Base-by-base conservation (phyloP, 2,797 vertebrate species). In the Fringilla coelebs region DNA sequence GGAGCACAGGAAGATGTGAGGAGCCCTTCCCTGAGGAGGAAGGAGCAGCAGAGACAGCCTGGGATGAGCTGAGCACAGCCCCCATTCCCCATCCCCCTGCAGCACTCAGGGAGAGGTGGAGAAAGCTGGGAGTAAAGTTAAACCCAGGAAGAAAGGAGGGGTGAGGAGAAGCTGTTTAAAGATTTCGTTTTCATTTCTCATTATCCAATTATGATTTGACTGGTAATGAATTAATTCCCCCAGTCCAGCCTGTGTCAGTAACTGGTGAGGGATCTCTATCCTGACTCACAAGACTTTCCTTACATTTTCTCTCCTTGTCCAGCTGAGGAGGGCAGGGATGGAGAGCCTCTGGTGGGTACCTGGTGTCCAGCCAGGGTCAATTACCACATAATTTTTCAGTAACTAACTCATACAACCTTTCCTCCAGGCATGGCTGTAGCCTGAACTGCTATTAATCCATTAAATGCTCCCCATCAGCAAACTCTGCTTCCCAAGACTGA, bases 211-310 rank as follows among this genome's bases (percentile, higher is more conserved):
- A 32, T 68, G 26, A 68, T 75, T 67, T 55, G 36, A 15, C 12
- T 49, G 22, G 3, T 36, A 62, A 41, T 14, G 10, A 34, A 74
- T 31, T 58, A 5, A 18, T 10, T 38, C 9, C 10, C 41, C 17
- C 4, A 49, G 31, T 12, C 2, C 0, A 65, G 31, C 17, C 41
- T 41, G 17, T 26, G 22, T 32, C 77, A 81, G 26, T 75, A 43
- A 54, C 22, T 21, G 28, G 28, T 29, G 41, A 62, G 6, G 4
- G 22, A 76, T 29, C 19, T 43, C 16, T 9, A 25, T 55, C 71
- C 32, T 3, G 0, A 38, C 7, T 24, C 7, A 7, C 0, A 0
- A 49, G 6, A 17, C 32, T 40, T 65, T 60, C 2, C 4, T n/a
- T 24, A 3, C 3, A 34, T 38, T 70, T 75, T 25, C 13, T 49